These are phyloP conservation scores for Acrocera orbiculus DNA, from an alignment of 2,888 invertebrate genomes.

Conservation along the genomic window DNA sequence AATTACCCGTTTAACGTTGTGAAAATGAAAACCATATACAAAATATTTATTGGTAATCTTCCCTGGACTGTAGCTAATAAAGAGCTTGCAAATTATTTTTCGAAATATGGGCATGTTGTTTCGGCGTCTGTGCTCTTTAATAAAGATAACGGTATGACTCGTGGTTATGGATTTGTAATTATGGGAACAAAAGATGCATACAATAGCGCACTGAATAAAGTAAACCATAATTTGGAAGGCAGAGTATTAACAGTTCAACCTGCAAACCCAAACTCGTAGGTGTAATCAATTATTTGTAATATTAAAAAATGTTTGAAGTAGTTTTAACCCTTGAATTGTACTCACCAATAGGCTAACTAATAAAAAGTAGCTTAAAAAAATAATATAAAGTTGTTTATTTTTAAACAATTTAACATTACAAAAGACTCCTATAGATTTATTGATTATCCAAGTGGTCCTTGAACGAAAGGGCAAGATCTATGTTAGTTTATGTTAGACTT, in stretches of 20 bases:
- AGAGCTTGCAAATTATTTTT: slow-evolving; percentile 57
- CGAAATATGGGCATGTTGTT: slow-evolving; percentile 55
- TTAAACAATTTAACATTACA: too few species aligned
- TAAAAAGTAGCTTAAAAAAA: too few species aligned
- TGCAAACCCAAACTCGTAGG: too few species aligned
- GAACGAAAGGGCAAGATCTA: too few species aligned
- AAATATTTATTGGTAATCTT: slow-evolving; percentile 56
- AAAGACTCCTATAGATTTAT: too few species aligned
- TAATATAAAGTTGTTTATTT: too few species aligned
- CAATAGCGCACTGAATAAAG: slow-evolving; percentile 41
- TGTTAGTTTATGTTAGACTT: too few species aligned
- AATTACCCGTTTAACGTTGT: slow-evolving; percentile 34
- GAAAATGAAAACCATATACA: slow-evolving; percentile 30
- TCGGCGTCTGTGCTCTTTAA: slow-evolving; percentile 51
- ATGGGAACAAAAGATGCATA: slow-evolving; percentile 45
- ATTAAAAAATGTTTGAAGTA: too few species aligned
- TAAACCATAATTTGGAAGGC: slow-evolving; percentile 51
- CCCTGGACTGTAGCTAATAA: slow-evolving; percentile 63
- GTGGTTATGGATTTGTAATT: slow-evolving; percentile 56
- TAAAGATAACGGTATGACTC: slow-evolving; percentile 54
- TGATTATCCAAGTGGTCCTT: too few species aligned
- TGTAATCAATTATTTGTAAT: too few species aligned
- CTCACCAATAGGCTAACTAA: too few species aligned
- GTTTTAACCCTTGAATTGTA: too few species aligned
- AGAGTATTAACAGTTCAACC: slow-evolving; percentile 42